Percentiles rank a stretch among this genome's conserved stretches.
Evolutionary conservation across 2,797 vertebrate species (phyloP).

Genomic region (Todus mexicanus): DNA sequence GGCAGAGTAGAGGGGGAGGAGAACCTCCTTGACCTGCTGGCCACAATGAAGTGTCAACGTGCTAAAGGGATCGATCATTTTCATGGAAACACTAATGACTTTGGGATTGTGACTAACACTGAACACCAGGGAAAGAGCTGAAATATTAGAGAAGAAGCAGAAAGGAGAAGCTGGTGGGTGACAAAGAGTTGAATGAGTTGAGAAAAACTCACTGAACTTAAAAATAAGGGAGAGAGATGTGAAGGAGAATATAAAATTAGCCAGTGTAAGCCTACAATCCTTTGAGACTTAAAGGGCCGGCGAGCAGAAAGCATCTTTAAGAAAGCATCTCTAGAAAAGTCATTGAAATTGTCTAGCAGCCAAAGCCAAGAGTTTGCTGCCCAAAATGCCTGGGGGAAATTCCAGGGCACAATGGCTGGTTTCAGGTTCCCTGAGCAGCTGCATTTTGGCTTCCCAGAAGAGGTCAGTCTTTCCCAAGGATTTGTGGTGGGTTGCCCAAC

Average conservation of each 20-base stretch:
- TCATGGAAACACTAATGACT: not conserved
- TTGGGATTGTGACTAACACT: not conserved
- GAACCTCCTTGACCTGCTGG: not conserved
- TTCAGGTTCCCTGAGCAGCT: not conserved
- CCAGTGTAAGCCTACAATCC: not conserved
- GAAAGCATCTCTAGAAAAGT: not conserved
- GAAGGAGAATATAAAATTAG: not conserved
- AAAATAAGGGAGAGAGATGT: not conserved
- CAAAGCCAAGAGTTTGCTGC: not conserved
- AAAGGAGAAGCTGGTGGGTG: not conserved
- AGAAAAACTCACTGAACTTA: not conserved
- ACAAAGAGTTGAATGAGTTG: not conserved
- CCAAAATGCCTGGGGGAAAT: not conserved
- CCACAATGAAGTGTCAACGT: not conserved
- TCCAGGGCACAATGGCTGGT: not conserved
- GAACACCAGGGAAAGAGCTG: not conserved
- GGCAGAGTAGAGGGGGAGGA: too few species aligned
- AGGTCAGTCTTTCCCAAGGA: slow-evolving; percentile 40
- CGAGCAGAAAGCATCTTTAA: not conserved
- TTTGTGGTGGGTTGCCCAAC: not conserved
- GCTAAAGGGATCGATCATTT: not conserved
- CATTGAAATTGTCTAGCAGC: not conserved
- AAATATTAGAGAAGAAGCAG: not conserved
- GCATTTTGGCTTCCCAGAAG: not conserved
- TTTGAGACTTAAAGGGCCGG: not conserved